Evolutionary conservation across 2,888 invertebrate genomes (phyloP).

Genomic region (Pinctada fucata): DNA sequence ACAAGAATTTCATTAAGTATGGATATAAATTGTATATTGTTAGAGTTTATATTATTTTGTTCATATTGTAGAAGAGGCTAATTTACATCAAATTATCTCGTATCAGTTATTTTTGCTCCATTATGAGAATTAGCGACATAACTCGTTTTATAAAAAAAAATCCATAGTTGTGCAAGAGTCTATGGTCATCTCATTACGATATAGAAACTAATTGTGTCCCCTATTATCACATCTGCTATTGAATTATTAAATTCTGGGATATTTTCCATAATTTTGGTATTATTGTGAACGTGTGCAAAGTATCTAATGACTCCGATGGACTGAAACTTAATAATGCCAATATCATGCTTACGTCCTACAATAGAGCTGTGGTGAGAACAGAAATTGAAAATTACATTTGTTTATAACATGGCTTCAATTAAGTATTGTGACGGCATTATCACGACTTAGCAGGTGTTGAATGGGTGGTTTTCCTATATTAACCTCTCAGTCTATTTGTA

Average conservation of each 20-base stretch:
- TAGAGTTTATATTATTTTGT: too few relatives aligned
- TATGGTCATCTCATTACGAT: too few relatives aligned
- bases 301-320: background rate
- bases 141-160: too few relatives aligned
- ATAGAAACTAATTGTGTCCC: background rate
- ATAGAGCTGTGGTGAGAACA: background rate
- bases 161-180: too few relatives aligned
- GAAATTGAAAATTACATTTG: slow-evolving; percentile 1
- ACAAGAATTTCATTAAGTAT: too few relatives aligned
- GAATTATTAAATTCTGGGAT: slow-evolving; percentile 26
- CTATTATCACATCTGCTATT: slow-evolving; percentile 28
- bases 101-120: too few relatives aligned
- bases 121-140: too few relatives aligned
- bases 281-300: background rate
- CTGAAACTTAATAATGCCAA: slow-evolving; percentile 6
- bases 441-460: background rate
- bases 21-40: too few relatives aligned
- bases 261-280: slow-evolving; percentile 10
- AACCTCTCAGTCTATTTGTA: too few relatives aligned
- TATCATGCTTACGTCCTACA: slow-evolving; percentile 1
- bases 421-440: slow-evolving; percentile 3
- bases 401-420: slow-evolving; percentile 1
- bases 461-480: too few relatives aligned
- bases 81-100: too few relatives aligned
- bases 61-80: too few relatives aligned